Evolutionary conservation across 1,140 invertebrate genomes (phyloP), one percentile per base, ranked within the genome.

Genomic region (Drosophila takahashii): DNA sequence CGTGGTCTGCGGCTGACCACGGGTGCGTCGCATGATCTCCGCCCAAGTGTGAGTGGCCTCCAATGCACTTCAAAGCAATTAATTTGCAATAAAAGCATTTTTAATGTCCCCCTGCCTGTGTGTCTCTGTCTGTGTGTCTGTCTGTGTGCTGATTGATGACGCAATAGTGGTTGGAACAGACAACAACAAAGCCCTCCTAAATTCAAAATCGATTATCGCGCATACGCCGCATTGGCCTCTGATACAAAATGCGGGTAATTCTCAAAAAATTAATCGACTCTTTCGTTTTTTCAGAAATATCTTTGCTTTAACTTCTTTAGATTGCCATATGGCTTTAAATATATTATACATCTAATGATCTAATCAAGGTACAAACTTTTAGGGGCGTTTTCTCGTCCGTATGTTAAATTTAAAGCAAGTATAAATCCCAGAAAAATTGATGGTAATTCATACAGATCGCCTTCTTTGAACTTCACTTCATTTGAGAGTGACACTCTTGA

Each of bases 21-120:
- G 69, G 77, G 48, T 51, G 61, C 53, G 83, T 87, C 83, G 58
- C 54, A 87, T 78, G 83, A 76, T 75, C 81, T 59, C 10, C 65
- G 60, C 26, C 50, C 11, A 16, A 37, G 37, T 37, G 27, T 57
- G 47, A 52, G 41, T 61, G 81, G 58, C 54, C 66, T 77, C 42
- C 54, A 76, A 50, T 86, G 83, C 83, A 86, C 83, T 87, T 86
- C 66, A 86, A 71, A 76, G 83, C 83, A 86, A 86, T 86, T 87
- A 86, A 87, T 86, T 87, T 86, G 83, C 81, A 86, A 87, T 86
- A 87, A 87, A 86, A 86, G 70, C 81, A 60, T 74, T 79, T 79
- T 87, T 76, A 85, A 81, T 86, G 77, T 50, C 32, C 34, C 44
- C 18, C 32, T 15, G 9, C 26, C 13, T 51, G 7, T 51, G 37